phyloP scores from a whole-genome alignment of 2,797 vertebrate genomes.

The Oceanodroma leucorhoa region DNA sequence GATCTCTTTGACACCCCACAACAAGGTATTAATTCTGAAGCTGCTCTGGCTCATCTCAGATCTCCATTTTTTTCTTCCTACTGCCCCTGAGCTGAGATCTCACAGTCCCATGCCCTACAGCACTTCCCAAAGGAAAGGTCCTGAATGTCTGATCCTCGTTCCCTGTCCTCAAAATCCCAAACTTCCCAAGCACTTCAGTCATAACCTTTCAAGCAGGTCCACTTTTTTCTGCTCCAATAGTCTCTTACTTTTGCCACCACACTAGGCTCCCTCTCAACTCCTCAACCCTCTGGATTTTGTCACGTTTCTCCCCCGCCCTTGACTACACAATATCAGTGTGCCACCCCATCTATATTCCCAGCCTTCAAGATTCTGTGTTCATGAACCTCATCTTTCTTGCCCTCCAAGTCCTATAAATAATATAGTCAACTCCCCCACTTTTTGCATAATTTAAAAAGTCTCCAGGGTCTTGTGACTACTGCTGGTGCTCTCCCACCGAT shows the following conservation, averaged over 20 bases:
- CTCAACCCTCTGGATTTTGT: not conserved
- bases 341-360: not conserved
- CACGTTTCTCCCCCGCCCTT: accelerated
- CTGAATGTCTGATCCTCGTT: not conserved
- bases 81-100: not conserved
- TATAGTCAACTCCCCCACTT: not conserved
- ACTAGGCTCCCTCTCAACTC: not conserved
- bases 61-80: not conserved
- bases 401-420: not conserved
- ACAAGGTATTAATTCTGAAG: not conserved
- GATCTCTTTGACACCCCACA: not conserved
- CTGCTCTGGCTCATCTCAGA: not conserved
- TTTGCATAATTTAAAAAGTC: not conserved
- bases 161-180: not conserved
- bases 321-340: not conserved
- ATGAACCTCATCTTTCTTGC: not conserved
- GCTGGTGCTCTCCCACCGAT: not conserved
- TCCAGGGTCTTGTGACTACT: not conserved
- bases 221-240: not conserved
- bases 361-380: not conserved
- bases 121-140: not conserved
- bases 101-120: not conserved
- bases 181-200: not conserved
- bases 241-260: not conserved
- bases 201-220: not conserved